A percentile compares a stretch with the other conserved stretches of the same genome.
phyloP scores from a whole-genome alignment of 2,888 invertebrate genomes.

The Gari tellinella region DNA sequence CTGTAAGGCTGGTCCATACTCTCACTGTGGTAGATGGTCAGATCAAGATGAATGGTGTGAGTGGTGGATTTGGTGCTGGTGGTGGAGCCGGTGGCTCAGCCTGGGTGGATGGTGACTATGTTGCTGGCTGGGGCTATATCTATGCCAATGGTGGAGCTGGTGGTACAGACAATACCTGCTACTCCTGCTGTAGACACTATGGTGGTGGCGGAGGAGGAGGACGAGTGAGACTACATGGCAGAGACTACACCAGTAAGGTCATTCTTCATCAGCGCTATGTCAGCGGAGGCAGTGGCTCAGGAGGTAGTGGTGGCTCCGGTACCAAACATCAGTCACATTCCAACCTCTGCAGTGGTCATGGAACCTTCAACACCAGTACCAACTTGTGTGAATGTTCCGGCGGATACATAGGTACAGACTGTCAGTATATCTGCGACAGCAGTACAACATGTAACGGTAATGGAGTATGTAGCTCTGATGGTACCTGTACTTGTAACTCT shows the following conservation, averaged over 20 bases:
- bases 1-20: slow-evolving; percentile 49
- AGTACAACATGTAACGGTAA: slow-evolving; percentile 58
- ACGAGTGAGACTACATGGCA: slow-evolving; percentile 62
- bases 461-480: slow-evolving; percentile 63
- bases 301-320: slow-evolving; percentile 46
- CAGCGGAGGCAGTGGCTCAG: slow-evolving; percentile 44
- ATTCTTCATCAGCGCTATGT: slow-evolving; percentile 52
- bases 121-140: slow-evolving; percentile 71
- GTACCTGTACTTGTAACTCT: slow-evolving; percentile 67
- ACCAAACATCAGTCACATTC: slow-evolving; percentile 39
- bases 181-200: slow-evolving; percentile 39
- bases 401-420: slow-evolving; percentile 69
- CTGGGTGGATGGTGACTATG: slow-evolving; percentile 70
- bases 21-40: slow-evolving; percentile 64
- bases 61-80: slow-evolving; percentile 60
- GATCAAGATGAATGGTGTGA: slow-evolving; percentile 56
- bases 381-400: slow-evolving; percentile 59
- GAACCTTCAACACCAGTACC: slow-evolving; percentile 40
- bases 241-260: slow-evolving; percentile 59
- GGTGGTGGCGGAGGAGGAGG: slow-evolving; percentile 76
- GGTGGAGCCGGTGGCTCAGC: slow-evolving; percentile 74
- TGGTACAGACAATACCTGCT: slow-evolving; percentile 13
- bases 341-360: slow-evolving; percentile 65
- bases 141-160: slow-evolving; percentile 62
- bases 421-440: slow-evolving; percentile 67